Evolutionary conservation across 2,888 invertebrate species (phyloP).

Genomic region (Eilema sororculum): DNA sequence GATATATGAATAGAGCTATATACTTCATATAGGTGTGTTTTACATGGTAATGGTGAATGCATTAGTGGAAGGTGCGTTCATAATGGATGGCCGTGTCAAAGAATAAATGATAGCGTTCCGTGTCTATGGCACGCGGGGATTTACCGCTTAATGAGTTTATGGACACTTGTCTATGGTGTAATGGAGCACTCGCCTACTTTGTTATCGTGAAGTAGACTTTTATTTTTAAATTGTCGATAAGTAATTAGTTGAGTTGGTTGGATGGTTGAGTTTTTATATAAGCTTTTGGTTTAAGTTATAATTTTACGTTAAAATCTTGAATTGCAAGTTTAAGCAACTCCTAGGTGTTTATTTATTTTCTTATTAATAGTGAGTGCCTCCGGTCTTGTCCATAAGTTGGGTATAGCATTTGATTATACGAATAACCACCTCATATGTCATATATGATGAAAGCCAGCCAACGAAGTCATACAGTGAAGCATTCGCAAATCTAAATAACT

Average conservation of each 20-base stretch:
- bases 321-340: too few relatives aligned
- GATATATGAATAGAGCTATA: too few relatives aligned
- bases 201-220: neutral
- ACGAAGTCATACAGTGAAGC: too few relatives aligned
- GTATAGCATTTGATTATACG: too few relatives aligned
- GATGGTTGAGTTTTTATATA: neutral
- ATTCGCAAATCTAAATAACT: too few relatives aligned
- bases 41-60: neutral
- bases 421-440: too few relatives aligned
- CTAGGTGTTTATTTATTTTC: too few relatives aligned
- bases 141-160: neutral
- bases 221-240: neutral
- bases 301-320: too few relatives aligned
- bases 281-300: too few relatives aligned
- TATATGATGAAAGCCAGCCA: too few relatives aligned
- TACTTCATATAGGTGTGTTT: neutral
- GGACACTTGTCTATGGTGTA: slow-evolving; percentile 2
- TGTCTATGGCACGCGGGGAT: neutral
- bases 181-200: slow-evolving; percentile 4
- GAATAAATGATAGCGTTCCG: neutral
- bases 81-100: neutral
- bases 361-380: too few relatives aligned
- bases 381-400: too few relatives aligned
- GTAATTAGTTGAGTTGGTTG: neutral
- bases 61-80: neutral